phyloP scores from a whole-genome alignment of 2,888 invertebrate species.

The Tipula lateralis region DNA sequence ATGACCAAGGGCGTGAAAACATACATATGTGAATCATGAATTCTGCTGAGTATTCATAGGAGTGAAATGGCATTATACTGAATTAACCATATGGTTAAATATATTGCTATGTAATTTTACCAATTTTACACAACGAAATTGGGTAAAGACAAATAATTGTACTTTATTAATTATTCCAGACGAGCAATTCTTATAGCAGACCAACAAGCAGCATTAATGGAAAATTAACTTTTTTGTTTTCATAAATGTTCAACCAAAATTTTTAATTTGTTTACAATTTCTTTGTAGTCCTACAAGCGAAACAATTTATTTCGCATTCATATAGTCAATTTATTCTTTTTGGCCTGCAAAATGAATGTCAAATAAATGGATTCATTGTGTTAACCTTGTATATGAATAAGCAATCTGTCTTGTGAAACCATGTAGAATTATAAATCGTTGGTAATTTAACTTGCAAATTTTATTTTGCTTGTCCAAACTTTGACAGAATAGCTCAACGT shows the following conservation, averaged over 20 bases:
- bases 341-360: too few relatives aligned
- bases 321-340: too few relatives aligned
- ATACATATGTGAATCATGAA: not conserved
- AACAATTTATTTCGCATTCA: too few relatives aligned
- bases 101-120: not conserved
- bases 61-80: too few relatives aligned
- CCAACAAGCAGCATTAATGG: not conserved
- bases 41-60: not conserved
- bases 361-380: too few relatives aligned
- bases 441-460: not conserved
- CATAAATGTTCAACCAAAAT: not conserved
- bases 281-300: not conserved
- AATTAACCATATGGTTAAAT: too few relatives aligned
- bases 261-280: not conserved
- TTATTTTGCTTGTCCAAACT: not conserved
- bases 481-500: not conserved
- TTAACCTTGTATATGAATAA: not conserved
- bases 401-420: not conserved
- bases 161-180: not conserved
- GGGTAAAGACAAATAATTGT: not conserved
- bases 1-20: not conserved
- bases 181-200: too few relatives aligned
- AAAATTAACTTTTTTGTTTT: not conserved
- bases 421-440: too few relatives aligned
- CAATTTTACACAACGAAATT: not conserved